A percentile compares a stretch with the other conserved stretches of the same genome.
Conservation (phyloP, 2,113 vertebrate genomes). For the Ameiurus melas region DNA sequence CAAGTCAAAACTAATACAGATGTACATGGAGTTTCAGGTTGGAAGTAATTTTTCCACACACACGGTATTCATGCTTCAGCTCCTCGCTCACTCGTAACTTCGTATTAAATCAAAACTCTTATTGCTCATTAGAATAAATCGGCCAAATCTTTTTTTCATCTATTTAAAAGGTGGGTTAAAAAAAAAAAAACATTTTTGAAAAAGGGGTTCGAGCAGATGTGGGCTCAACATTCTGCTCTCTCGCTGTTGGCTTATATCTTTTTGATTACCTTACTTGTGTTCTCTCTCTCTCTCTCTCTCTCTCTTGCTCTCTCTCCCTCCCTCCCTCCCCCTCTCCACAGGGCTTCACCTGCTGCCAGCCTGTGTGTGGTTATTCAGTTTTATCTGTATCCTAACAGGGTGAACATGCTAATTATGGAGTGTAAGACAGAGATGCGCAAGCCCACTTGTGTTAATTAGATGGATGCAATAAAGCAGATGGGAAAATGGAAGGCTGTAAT, state of each 20-base stretch:
- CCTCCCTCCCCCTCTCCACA: not conserved
- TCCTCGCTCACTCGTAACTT: not conserved
- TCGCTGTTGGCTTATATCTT: not conserved
- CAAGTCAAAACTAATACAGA: not conserved
- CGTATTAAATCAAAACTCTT: not conserved
- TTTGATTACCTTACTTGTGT: not conserved
- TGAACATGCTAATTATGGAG: slow-evolving; percentile 27
- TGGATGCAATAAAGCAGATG: slow-evolving; percentile 25
- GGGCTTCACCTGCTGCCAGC: slow-evolving; percentile 13
- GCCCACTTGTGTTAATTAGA: slow-evolving; percentile 26
- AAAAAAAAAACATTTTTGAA: no score
- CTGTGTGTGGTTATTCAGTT: not conserved
- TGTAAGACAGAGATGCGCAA: not conserved
- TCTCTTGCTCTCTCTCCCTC: no score
- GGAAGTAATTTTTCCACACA: not conserved
- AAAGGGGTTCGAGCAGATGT: not conserved
- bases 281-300: not conserved
- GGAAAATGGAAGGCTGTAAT: slow-evolving; percentile 28
- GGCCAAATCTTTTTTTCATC: not conserved
- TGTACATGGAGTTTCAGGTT: not conserved
- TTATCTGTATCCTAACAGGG: not conserved
- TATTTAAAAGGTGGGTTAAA: not conserved
- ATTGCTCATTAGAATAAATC: not conserved
- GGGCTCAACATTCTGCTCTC: not conserved
- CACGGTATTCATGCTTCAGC: not conserved